Evolutionary conservation across 2,888 invertebrate species (phyloP), one percentile per base, ranked within the genome.

Genomic region (Sarcophaga rosellei): DNA sequence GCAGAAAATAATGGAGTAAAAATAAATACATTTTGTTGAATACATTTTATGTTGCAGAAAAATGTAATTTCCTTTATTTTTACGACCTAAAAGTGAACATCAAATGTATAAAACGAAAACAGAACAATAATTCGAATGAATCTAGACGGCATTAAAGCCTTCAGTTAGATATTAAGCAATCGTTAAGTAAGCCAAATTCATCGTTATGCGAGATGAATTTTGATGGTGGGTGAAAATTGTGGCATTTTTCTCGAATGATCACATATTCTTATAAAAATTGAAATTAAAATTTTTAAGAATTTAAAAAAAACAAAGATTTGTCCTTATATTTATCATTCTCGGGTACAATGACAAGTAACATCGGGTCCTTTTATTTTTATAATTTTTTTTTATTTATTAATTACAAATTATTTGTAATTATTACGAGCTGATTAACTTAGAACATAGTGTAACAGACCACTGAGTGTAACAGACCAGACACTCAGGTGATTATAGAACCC

Each of bases 31-130:
- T 87, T 85, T 83, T 81, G 86, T 87, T 53, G 12, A 12, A 15
- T 89, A 88, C 90, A 11, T 91, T 91, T 90, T 88, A 91, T 91
- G 90, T 88, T 88, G 88, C 90, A 90, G 87, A 90, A 91, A 88
- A 91, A 90, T 89, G 89, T 89, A 91, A 91, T 91, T 91, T 91
- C 90, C 88, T 81, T 57, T 89, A 88, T 81, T 25, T 85, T 85
- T 78, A 85, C 62, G 82, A 79, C 75, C 82, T 45, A 53, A 53
- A 17, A 73, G 20, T 35, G 66, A 76, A 80, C 61, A 61, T 15
- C 12, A 72, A 61, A 75, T 59, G 44, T 4, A 59, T 44, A 44
- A 74, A 69, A 62, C 3, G 21, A 79, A 73, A 62, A 53, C 15
- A 53, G 8, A 47, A 20, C 44, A 23, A 47, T 78, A 73, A 70